Base-by-base conservation (phyloP, 2,888 invertebrate genomes). In the Meteorus colon region DNA sequence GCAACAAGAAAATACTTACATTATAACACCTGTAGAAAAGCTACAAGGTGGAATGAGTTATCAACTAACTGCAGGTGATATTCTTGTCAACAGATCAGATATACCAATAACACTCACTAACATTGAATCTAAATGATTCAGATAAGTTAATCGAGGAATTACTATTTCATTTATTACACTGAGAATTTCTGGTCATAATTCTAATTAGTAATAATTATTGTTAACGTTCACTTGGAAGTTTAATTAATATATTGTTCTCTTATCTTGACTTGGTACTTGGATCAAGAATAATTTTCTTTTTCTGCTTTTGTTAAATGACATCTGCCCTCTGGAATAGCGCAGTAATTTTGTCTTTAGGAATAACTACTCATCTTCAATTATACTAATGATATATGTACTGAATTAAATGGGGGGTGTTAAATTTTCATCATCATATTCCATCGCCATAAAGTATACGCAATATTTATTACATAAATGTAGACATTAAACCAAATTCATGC, bases 1-100 rank as follows among this genome's bases (percentile, higher is more conserved):
- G 27, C 81, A 84, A 63, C 81, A 84, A 68, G 51, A 41, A 67
- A 81, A 83, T 34, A 83, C 87, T 27, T 88, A 83, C 60, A 82
- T 86, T 73, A 79, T 86, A 24, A 85, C 87, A n/a, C 83, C 87
- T 27, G 82, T 86, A 29, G 81, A 82, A 48, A 86, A 87, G 73
- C 77, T 85, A 4, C 80, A 84, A 41, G 82, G 84, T 19, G 84
- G 81, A 29, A 19, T 84, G 4, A 86, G 84, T 76, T 87, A 86
- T 81, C 84, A 84, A 45, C 77, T 88, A 48, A 83, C 84, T 37
- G 77, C 83, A 5, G 80, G 75, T 70, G 86, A 84, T 12, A 70
- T 87, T 69, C 74, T 87, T 72, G 82, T 87, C 68, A 82, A 83
- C 27, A 77, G 76, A 51, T 79, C 80, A 14, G 82, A 80, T 16